Conservation (phyloP, 2,888 invertebrate genomes). For the Octodonta nipae region DNA sequence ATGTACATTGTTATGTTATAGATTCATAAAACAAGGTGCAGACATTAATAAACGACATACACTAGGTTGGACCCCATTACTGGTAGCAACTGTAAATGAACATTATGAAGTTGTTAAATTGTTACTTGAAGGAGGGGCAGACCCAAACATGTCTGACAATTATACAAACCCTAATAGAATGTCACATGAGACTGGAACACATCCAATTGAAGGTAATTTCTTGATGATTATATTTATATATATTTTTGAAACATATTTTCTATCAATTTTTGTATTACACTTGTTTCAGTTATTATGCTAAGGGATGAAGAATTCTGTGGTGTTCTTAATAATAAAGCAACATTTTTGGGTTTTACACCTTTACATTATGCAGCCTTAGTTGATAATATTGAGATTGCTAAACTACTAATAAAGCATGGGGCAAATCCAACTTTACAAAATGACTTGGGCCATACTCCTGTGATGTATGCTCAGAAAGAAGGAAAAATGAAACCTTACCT, state of each 20-base stretch:
- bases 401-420: constrained; percentile 55
- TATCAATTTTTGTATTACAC: constrained; percentile 31
- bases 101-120: constrained; percentile 45
- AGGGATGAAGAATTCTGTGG: constrained; percentile 75
- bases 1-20: constrained; percentile 6
- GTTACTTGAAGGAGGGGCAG: constrained; percentile 61
- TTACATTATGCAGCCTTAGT: constrained; percentile 77
- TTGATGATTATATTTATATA: not conserved
- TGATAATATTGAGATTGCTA: constrained; percentile 50
- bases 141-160: constrained; percentile 61
- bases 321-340: constrained; percentile 54
- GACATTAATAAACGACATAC: constrained; percentile 58
- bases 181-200: constrained; percentile 51
- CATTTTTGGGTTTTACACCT: constrained; percentile 74
- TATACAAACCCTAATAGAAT: constrained; percentile 57
- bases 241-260: not conserved
- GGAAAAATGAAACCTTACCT: constrained; percentile 50
- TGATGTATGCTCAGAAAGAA: constrained; percentile 60
- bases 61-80: constrained; percentile 78
- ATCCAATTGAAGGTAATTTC: constrained; percentile 57
- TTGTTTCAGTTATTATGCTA: constrained; percentile 41
- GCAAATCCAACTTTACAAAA: constrained; percentile 63
- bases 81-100: constrained; percentile 71
- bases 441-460: constrained; percentile 62
- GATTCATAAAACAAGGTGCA: constrained; percentile 37